Conservation (phyloP, 2,888 invertebrate species). For the Pheosia tremula region DNA sequence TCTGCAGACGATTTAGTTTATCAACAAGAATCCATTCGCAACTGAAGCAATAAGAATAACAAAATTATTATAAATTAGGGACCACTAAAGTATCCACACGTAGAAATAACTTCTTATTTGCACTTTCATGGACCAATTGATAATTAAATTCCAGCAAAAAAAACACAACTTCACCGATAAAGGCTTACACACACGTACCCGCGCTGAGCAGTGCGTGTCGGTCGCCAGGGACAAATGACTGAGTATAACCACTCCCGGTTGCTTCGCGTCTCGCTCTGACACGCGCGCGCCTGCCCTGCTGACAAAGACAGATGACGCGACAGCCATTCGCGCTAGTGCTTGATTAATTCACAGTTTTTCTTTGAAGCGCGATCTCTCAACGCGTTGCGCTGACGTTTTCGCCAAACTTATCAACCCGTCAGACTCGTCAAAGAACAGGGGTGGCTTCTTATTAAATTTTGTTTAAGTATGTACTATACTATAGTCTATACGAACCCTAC, state of each 20-base stretch:
- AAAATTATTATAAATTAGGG: too few relatives aligned
- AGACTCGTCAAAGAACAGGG: constrained; percentile 47
- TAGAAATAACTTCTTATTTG: neutral
- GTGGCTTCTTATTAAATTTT: constrained; percentile 39
- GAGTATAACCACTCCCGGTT: constrained; percentile 71
- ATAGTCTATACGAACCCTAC: constrained; percentile 26
- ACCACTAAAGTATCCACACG: neutral
- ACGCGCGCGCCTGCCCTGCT: constrained; percentile 50
- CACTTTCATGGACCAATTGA: constrained; percentile 8
- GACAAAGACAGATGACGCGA: constrained; percentile 70
- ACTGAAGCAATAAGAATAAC: neutral
- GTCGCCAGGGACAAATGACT: constrained; percentile 73
- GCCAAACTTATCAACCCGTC: constrained; percentile 67
- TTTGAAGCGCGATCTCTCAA: constrained; percentile 68
- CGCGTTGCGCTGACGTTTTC: constrained; percentile 68
- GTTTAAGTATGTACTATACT: constrained; percentile 26
- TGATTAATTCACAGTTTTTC: constrained; percentile 81
- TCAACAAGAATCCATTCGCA: constrained; percentile 10
- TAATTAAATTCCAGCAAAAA: constrained; percentile 23
- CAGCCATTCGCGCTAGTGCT: constrained; percentile 69
- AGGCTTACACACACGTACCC: constrained; percentile 51
- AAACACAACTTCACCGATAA: constrained; percentile 44
- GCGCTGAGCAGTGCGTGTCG: constrained; percentile 63
- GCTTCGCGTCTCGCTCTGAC: constrained; percentile 63
- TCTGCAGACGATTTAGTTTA: constrained; percentile 11